phyloP scores from a whole-genome alignment of 2,113 vertebrate genomes.

The Bos taurus region DNA sequence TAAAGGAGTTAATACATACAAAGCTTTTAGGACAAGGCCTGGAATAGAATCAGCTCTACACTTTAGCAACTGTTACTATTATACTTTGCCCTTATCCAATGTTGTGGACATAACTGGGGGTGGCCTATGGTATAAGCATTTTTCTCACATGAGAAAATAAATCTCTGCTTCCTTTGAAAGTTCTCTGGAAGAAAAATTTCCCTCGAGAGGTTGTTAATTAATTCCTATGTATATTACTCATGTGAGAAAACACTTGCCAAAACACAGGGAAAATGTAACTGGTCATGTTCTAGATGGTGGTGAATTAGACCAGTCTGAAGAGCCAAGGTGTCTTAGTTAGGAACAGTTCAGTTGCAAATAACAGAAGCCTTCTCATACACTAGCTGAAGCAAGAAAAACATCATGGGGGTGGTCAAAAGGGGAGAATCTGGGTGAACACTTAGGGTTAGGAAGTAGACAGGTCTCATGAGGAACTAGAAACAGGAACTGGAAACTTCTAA shows the following conservation, averaged over 20 bases:
- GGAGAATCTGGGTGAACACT: not conserved
- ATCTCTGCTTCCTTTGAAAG: not conserved
- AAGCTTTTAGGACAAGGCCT: not conserved
- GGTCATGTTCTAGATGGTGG: not conserved
- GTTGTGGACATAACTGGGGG: not conserved
- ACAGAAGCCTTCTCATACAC: not conserved
- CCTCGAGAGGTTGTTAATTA: not conserved
- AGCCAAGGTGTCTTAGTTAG: not conserved
- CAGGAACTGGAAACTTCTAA: constrained; percentile 50
- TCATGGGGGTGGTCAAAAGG: not conserved
- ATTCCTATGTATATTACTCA: not conserved
- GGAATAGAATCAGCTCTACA: not conserved
- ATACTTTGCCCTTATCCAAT: not conserved
- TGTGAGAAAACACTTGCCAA: not conserved
- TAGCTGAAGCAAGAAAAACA: not conserved
- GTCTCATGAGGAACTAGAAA: constrained; percentile 60
- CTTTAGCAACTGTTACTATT: not conserved
- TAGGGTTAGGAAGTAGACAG: not conserved
- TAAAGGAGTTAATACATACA: not conserved
- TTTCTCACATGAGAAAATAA: not conserved
- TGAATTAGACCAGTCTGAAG: not conserved
- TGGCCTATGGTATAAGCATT: not conserved
- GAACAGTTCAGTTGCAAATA: not conserved
- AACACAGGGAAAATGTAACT: not conserved
- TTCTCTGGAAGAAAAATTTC: not conserved